Base-by-base conservation (phyloP, 2,113 vertebrate species). In the Colius striatus region DNA sequence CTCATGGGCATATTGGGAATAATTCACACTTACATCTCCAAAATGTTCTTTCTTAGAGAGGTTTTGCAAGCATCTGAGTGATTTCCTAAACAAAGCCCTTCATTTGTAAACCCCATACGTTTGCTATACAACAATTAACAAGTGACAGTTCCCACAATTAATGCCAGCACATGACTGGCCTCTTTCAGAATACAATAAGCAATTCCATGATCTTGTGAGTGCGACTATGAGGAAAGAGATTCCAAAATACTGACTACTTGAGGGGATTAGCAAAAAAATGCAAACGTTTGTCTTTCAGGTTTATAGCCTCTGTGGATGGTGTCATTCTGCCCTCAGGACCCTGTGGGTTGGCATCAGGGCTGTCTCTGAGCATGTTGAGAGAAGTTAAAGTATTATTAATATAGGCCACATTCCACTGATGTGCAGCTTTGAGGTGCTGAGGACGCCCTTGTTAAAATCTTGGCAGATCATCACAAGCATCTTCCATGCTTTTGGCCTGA, bases 401-500 rank as follows among this genome's bases (percentile, higher is more conserved):
- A 34, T 15, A 55, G 77, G 78, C 73, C 66, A 78, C 54, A 72
- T 96, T 96, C 95, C 96, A 96, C 30, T 19, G 80, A 77, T 73
- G 68, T 92, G 89, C 86, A 77, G 57, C 48, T 88, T 90, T 0
- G 16, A 86, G 72, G 65, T 95, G 68, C 88, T 94, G 84, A 94
- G 94, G 92, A 95, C 66, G 74, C 80, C 84, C 73, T 85, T 82
- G 75, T 90, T 95, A 87, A 92, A 95, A 50, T 30, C 84, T 78
- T 96, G 96, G 94, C 84, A 84, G 65, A 85, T 93, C 87, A 85
- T 90, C 94, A 95, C 77, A 96, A 77, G 89, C 38, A 77, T 93
- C 81, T 78, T 62, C 89, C 25, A 4, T 85, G 87, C 60, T 81
- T 90, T 94, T 93, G 74, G 67, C 89, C 74, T 34, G 62, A 81